phyloP scores from a whole-genome alignment of 2,888 invertebrate species.

The Disparrhopalites patrizii region DNA sequence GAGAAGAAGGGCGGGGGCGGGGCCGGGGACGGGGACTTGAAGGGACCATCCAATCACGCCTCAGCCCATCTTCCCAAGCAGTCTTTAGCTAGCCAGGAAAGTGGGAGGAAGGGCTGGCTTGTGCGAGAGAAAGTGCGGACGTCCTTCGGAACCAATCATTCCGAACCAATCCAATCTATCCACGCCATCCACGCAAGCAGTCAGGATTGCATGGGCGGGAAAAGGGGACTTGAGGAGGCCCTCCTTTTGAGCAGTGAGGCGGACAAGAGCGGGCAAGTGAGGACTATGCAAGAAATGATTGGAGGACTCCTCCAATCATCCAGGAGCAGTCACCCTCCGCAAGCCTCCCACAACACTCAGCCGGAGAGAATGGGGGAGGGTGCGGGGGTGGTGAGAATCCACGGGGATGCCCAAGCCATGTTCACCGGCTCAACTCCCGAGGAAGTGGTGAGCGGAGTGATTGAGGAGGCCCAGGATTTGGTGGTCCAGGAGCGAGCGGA shows the following conservation, averaged over 20 bases:
- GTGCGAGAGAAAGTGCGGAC: no score
- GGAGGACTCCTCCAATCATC: no score
- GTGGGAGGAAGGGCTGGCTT: no score
- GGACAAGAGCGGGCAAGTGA: not conserved
- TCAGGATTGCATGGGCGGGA: constrained; percentile 12
- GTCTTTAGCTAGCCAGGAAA: no score
- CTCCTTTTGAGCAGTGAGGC: not conserved
- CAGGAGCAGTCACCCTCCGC: not conserved
- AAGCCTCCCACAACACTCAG: not conserved
- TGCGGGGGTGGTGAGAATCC: not conserved
- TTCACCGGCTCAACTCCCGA: not conserved
- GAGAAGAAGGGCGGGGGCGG: not conserved
- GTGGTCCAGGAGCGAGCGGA: not conserved
- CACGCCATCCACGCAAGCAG: constrained; percentile 1
- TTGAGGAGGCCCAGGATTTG: not conserved
- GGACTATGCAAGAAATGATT: no score
- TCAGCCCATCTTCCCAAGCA: no score
- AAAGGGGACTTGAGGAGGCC: not conserved
- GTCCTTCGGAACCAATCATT: no score
- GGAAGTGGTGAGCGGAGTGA: not conserved
- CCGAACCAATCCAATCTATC: no score
- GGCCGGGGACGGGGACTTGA: not conserved
- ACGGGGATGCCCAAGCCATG: not conserved
- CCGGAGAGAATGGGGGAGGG: no score
- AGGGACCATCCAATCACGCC: not conserved